Percentiles rank a stretch among this genome's conserved stretches.
Conservation (phyloP, 2,113 vertebrate genomes). For the Dendrocopos noguchii region DNA sequence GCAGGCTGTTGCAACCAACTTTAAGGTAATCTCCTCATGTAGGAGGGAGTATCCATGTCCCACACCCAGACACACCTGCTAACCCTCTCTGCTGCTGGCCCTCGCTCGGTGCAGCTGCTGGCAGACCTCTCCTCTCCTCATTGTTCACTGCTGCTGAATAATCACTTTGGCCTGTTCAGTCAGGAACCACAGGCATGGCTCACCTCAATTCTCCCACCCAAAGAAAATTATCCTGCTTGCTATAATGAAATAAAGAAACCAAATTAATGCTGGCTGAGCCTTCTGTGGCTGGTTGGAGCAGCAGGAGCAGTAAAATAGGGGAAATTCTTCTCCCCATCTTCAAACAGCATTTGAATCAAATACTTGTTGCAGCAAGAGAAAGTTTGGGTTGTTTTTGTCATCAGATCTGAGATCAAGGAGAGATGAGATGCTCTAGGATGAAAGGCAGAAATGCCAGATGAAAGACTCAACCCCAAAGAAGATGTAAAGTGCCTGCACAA, state of each 20-base stretch:
- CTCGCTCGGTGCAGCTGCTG: not conserved
- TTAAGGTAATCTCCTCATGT: not conserved
- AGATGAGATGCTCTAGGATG: not conserved
- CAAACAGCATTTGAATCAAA: slow-evolving; percentile 32
- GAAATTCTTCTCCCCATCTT: not conserved
- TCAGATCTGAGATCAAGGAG: slow-evolving; percentile 19
- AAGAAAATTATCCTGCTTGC: not conserved
- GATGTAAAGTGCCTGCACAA: not conserved
- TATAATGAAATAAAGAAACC: not conserved
- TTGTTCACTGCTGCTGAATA: not conserved
- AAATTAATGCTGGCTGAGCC: not conserved
- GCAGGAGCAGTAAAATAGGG: not conserved
- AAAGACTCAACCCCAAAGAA: not conserved
- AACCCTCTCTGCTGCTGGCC: not conserved
- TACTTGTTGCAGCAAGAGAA: not conserved
- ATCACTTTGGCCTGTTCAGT: not conserved
- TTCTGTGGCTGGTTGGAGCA: not conserved
- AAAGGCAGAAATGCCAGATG: not conserved
- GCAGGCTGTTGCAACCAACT: not conserved
- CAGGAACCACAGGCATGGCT: not conserved
- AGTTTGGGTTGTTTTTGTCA: not conserved
- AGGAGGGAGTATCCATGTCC: not conserved
- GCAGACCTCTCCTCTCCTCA: not conserved
- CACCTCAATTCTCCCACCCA: rapidly evolving
- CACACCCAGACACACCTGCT: not conserved